phyloP scores from a whole-genome alignment of 2,113 vertebrate genomes.

The Eptesicus fuscus region DNA sequence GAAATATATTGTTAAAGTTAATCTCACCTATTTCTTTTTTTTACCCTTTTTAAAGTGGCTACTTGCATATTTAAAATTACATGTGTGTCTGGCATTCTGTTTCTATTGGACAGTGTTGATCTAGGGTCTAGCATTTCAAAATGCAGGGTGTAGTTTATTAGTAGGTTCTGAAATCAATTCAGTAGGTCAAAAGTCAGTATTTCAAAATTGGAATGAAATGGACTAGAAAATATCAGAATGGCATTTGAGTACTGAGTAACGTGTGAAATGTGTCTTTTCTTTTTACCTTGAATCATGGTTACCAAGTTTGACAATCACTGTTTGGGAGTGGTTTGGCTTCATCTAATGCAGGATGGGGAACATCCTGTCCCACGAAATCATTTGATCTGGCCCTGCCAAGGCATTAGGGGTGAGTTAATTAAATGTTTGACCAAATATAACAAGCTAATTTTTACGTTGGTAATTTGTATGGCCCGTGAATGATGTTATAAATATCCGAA shows the following conservation, averaged over 20 bases:
- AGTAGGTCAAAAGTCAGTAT: neutral
- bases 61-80: neutral
- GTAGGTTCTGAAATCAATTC: neutral
- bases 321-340: neutral
- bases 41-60: neutral
- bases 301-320: neutral
- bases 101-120: neutral
- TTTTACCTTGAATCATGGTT: constrained; percentile 6
- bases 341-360: neutral
- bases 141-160: neutral
- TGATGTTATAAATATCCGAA: no score
- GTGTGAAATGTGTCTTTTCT: neutral
- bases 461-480: no score
- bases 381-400: no score
- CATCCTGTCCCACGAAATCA: no score
- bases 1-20: constrained; percentile 12
- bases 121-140: neutral
- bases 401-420: no score
- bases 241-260: neutral
- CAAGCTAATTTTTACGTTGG: no score
- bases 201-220: constrained; percentile 19
- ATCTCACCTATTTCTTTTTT: neutral
- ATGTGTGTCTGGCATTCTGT: neutral
- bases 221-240: neutral
- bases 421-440: no score